These are phyloP conservation scores for Carollia perspicillata DNA, from an alignment of 2,113 vertebrate genomes.

Conservation along the genomic window DNA sequence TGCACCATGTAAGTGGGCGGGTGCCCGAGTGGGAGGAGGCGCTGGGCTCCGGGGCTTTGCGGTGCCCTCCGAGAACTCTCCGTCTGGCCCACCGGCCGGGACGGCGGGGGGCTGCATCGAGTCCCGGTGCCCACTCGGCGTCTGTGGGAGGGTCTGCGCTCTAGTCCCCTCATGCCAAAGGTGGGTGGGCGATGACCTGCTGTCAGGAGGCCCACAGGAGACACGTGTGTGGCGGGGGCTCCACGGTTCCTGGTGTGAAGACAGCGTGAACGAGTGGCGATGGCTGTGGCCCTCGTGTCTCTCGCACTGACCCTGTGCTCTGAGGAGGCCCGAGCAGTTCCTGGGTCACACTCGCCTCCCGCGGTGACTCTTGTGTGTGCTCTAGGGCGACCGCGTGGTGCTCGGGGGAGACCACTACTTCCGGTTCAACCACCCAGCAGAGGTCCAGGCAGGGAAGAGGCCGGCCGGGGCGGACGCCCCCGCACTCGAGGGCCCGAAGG, in stretches of 20 bases:
- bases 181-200: no score
- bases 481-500: constrained; percentile 86
- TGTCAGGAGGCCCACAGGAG: background rate
- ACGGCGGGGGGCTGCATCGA: no score
- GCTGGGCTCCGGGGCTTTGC: background rate
- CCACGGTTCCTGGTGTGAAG: fast-evolving
- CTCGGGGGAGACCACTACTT: constrained; percentile 98
- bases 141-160: no score
- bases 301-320: background rate
- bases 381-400: constrained; percentile 93
- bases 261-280: fast-evolving
- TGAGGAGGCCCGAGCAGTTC: no score
- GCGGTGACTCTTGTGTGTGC: constrained; percentile 16
- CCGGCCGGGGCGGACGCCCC: constrained; percentile 76
- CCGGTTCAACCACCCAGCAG: constrained; percentile 94
- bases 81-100: no score
- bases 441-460: constrained; percentile 86
- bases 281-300: background rate
- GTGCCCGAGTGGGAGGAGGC: background rate
- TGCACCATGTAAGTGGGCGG: constrained; percentile 90
- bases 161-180: no score
- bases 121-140: no score
- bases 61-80: background rate
- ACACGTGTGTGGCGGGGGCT: background rate
- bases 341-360: background rate